Evolutionary conservation across 2,797 vertebrate species (phyloP).

Genomic region (Loris lydekkerianus): DNA sequence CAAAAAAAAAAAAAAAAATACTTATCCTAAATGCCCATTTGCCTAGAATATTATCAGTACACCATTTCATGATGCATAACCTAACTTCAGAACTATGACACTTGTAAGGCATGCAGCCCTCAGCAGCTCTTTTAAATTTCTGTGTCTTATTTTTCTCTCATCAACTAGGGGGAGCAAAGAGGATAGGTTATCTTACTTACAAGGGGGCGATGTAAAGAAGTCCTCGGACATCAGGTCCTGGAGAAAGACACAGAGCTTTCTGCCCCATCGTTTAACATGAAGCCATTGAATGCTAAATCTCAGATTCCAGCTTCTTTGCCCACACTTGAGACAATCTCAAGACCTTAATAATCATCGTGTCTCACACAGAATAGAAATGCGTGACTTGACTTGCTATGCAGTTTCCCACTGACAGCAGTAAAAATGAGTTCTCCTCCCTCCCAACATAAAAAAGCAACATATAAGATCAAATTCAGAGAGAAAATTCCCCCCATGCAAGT

Average conservation of each 20-base stretch:
- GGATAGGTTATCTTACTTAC: neutral
- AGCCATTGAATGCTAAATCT: slow-evolving; percentile 62
- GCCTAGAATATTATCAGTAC: neutral
- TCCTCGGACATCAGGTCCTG: neutral
- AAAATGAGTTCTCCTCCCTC: slow-evolving; percentile 66
- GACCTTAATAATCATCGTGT: slow-evolving; percentile 51
- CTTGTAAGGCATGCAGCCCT: neutral
- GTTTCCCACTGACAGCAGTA: slow-evolving; percentile 60
- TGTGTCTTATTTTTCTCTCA: slow-evolving; percentile 46
- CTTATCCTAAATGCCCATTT: neutral
- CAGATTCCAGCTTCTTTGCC: slow-evolving; percentile 32
- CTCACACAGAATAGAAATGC: slow-evolving; percentile 49
- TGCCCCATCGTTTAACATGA: slow-evolving; percentile 40
- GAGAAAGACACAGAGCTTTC: slow-evolving; percentile 59
- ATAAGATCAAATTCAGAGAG: slow-evolving; percentile 45
- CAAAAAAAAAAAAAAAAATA: neutral
- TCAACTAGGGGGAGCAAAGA: neutral
- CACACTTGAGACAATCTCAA: slow-evolving; percentile 54
- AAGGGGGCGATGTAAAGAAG: neutral
- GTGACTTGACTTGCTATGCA: slow-evolving; percentile 55
- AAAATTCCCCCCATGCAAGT: slow-evolving; percentile 19
- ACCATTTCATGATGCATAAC: neutral
- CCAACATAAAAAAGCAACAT: neutral
- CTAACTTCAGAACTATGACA: neutral
- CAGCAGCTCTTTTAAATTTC: slow-evolving; percentile 23